Percentiles rank a stretch among this genome's conserved stretches.
Evolutionary conservation across 1,140 invertebrate genomes (phyloP).

Genomic region (Subanguina moxae): DNA sequence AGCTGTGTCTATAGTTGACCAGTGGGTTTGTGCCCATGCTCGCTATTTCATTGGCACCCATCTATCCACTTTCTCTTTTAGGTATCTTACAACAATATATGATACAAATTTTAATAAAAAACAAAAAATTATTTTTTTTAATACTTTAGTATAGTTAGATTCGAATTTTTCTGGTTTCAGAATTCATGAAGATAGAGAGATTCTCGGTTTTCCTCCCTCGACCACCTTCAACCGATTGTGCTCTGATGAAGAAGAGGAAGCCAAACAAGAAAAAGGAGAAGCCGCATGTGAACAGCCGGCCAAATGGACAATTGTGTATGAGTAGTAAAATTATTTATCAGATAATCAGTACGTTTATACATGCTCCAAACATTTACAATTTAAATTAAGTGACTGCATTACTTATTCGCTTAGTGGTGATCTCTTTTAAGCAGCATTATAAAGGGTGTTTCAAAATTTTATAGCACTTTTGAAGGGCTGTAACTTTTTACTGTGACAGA

Average conservation of each 20-base stretch:
- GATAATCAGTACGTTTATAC: not conserved
- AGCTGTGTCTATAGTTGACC: conserved; percentile 86
- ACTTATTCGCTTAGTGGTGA: not conserved
- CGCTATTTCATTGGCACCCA: conserved; percentile 81
- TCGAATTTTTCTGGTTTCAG: conserved; percentile 63
- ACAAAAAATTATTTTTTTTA: too few relatives aligned
- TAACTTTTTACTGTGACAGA: too few relatives aligned
- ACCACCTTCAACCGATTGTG: conserved; percentile 87
- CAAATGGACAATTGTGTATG: conserved; percentile 60
- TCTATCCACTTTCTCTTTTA: conserved; percentile 85
- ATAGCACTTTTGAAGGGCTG: too few relatives aligned
- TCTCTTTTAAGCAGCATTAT: too few relatives aligned
- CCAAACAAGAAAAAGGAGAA: not conserved
- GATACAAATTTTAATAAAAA: not conserved
- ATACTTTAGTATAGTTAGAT: too few relatives aligned
- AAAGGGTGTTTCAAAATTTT: too few relatives aligned
- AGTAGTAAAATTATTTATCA: not conserved
- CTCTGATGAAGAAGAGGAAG: conserved; percentile 60
- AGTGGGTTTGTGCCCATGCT: conserved; percentile 81
- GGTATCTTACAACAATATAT: too few relatives aligned
- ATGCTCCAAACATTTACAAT: not conserved
- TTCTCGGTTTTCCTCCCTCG: conserved; percentile 74
- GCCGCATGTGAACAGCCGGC: conserved; percentile 63
- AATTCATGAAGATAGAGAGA: conserved; percentile 93
- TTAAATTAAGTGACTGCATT: not conserved